Base-by-base conservation (phyloP, 2,113 vertebrate genomes). In the Halichoeres trimaculatus region DNA sequence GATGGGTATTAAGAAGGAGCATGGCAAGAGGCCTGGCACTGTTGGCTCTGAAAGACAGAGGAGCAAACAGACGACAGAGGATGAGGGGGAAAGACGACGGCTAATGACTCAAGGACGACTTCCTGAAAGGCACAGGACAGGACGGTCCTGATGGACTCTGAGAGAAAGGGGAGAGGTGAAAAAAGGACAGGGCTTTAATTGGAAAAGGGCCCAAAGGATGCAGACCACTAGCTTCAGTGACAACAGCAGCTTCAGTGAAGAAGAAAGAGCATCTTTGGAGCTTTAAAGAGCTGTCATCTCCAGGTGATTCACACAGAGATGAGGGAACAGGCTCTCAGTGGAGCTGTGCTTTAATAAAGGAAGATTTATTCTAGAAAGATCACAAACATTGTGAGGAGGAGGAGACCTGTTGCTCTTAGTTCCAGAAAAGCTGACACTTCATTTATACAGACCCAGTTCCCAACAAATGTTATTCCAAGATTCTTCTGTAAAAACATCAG, bases 1-100 rank as follows among this genome's bases (percentile, higher is more conserved):
- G 74, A 78, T 63, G 81, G 76, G 73, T 78, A 57, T 86, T 84
- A 80, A 83, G 90, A 80, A 83, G 90, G 48, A 76, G 77, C 62
- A 34, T 81, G 83, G 70, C 64, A 76, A 84, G 76, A 70, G 66
- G 73, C 40, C 70, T 78, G 80, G 83, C 65, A 64, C 36, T 43
- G 11, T 62, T 8, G 55, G 69, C 40, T 60, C 34, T 35, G 20
- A 71, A 65, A 85, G 22, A 55, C 6, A 34, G 45, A 41, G 40
- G 40, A 45, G 14, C 43, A 41, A 24, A 51, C 50, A n/a, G 23
- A 71, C 20, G 30, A 30, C 30, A 6, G 30, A 30, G 30, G 30
- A 30, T 30, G 30, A 30, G 30, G 30, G 30, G 30, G 30, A 30
- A 6, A 30, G 30, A 30, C 30, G 30, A 30, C 30, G 6, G 30